phyloP scores from a whole-genome alignment of 2,797 vertebrate genomes.

The Paramormyrops hopkinsi region DNA sequence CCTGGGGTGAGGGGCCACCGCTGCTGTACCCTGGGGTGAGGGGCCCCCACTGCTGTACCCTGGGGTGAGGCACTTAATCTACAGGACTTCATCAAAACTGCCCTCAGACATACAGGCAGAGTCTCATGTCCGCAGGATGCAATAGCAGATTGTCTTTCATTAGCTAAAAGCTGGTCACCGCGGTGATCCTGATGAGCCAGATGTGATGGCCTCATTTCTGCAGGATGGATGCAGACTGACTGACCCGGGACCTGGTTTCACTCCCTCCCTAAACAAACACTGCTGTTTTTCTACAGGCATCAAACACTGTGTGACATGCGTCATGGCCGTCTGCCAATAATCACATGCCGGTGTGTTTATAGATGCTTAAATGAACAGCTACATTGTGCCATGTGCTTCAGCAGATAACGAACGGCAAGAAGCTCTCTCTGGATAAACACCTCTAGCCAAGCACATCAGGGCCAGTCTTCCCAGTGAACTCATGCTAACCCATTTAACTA shows the following conservation, averaged over 20 bases:
- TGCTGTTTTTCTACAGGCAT: background rate
- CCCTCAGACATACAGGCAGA: background rate
- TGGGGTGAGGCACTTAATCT: background rate
- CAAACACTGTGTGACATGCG: background rate
- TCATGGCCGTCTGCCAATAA: background rate
- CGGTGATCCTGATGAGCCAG: background rate
- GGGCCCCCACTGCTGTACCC: background rate
- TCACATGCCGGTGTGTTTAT: background rate
- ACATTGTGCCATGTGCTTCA: background rate
- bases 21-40: too few relatives aligned
- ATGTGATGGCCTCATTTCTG: background rate
- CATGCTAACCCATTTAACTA: constrained; percentile 1
- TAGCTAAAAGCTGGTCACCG: background rate
- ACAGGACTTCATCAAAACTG: background rate
- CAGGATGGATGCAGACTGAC: background rate
- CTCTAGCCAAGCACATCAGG: background rate
- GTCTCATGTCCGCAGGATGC: background rate
- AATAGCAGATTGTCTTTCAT: background rate
- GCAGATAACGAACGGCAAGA: background rate
- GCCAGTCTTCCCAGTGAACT: background rate
- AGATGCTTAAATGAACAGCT: background rate
- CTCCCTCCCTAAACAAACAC: background rate
- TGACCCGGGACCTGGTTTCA: background rate
- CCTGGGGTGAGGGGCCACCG: too few relatives aligned
- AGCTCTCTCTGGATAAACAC: background rate